Percentiles rank a stretch among this genome's conserved stretches.
These are phyloP conservation scores for Ostrea denselamellosa DNA, from an alignment of 1,140 invertebrate genomes.

Conservation along the genomic window DNA sequence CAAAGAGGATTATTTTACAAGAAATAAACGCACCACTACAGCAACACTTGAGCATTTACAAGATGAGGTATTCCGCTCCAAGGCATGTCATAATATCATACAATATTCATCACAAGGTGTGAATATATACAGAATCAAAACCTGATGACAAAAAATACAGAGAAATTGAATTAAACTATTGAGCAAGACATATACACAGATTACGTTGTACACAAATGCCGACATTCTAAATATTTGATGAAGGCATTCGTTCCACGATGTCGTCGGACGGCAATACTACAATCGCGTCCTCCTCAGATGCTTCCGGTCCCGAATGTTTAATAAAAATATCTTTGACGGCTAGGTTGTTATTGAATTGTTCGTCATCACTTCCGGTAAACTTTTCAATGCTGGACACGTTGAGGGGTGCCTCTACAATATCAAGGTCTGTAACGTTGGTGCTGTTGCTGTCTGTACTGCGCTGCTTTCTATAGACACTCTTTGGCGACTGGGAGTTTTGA, in stretches of 20 bases:
- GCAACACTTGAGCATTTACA: background rate
- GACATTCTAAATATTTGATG: background rate
- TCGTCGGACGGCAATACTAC: background rate
- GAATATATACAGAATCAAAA: background rate
- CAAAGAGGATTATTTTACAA: too few relatives aligned
- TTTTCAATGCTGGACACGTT: background rate
- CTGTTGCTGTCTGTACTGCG: constrained; percentile 12
- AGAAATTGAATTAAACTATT: background rate
- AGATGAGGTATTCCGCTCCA: background rate
- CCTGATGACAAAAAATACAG: background rate
- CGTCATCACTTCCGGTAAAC: constrained; percentile 26
- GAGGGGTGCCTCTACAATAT: background rate
- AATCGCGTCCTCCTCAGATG: background rate
- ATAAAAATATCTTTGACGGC: background rate
- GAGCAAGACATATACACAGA: background rate
- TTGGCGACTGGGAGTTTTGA: constrained; percentile 11
- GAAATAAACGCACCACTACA: background rate
- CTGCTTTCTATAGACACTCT: background rate
- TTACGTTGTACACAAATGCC: background rate
- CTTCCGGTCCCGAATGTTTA: background rate
- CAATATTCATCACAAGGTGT: background rate
- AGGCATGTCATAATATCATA: background rate
- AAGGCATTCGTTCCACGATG: background rate
- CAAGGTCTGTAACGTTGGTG: background rate
- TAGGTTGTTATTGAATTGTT: constrained; percentile 2